phyloP scores from a whole-genome alignment of 2,113 vertebrate genomes.

The Paracanthobrama guichenoti region DNA sequence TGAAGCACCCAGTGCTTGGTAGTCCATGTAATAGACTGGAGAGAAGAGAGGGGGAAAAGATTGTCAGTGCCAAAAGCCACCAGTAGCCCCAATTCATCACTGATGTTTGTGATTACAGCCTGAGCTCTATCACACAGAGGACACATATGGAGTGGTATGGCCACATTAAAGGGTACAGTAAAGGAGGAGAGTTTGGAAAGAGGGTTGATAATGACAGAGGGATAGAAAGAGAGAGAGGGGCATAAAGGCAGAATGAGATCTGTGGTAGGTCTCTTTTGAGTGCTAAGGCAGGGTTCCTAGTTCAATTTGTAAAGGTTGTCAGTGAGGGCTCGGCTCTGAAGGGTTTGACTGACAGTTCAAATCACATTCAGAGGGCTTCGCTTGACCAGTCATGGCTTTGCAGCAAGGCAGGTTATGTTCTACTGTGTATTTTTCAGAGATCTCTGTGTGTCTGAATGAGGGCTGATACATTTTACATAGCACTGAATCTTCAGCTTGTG shows the following conservation, averaged over 20 bases:
- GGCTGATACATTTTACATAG: neutral
- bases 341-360: neutral
- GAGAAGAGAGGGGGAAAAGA: conserved; percentile 7
- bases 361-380: neutral
- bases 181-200: conserved; percentile 32
- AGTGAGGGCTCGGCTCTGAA: neutral
- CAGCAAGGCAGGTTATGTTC: neutral
- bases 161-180: conserved; percentile 42
- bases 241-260: neutral
- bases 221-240: neutral
- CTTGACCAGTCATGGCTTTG: conserved; percentile 8
- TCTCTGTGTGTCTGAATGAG: neutral
- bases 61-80: neutral
- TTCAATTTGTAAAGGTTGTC: neutral
- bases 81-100: conserved; percentile 16
- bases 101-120: conserved; percentile 33
- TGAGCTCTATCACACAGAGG: conserved; percentile 34
- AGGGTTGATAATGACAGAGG: conserved; percentile 44
- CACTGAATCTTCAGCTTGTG: conserved; percentile 25
- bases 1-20: neutral
- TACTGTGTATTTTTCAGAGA: neutral
- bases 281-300: conserved; percentile 8
- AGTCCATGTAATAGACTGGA: conserved; percentile 28
- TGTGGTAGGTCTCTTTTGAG: conserved; percentile 22
- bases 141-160: conserved; percentile 29